Evolutionary conservation across 2,888 invertebrate species (phyloP).

Genomic region (Crematogaster levior): DNA sequence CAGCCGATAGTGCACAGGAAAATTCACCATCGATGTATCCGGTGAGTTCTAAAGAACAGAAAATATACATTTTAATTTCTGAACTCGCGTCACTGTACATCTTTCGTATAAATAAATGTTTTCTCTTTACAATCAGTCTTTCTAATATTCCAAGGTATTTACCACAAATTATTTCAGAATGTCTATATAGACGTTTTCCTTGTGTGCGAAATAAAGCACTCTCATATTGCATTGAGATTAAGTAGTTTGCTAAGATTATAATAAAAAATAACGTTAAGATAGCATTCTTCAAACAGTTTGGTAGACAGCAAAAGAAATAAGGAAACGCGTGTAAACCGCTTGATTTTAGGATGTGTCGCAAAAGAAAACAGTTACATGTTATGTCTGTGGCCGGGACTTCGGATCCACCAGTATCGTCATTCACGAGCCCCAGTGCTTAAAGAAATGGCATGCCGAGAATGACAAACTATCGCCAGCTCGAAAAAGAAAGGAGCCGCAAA

Average conservation of each 20-base stretch:
- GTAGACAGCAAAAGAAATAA: background rate
- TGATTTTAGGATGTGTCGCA: conserved; percentile 68
- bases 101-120: background rate
- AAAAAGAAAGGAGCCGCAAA: conserved; percentile 86
- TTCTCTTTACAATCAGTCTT: background rate
- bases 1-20: conserved; percentile 21
- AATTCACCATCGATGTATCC: conserved; percentile 52
- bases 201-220: background rate
- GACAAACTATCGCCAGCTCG: conserved; percentile 87
- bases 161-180: background rate
- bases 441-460: conserved; percentile 89
- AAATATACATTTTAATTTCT: conserved; percentile 40
- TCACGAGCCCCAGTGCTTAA: conserved; percentile 90
- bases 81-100: background rate
- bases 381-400: conserved; percentile 90
- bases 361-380: conserved; percentile 86
- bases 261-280: background rate
- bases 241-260: background rate
- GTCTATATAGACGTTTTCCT: background rate
- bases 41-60: conserved; percentile 66
- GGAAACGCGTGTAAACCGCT: background rate
- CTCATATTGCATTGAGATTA: background rate
- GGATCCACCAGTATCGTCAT: conserved; percentile 89
- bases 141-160: background rate
- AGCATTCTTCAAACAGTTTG: background rate